A percentile compares a stretch with the other conserved stretches of the same genome.
Evolutionary conservation across 2,797 vertebrate genomes (phyloP).

Genomic region (Botia kubotai): DNA sequence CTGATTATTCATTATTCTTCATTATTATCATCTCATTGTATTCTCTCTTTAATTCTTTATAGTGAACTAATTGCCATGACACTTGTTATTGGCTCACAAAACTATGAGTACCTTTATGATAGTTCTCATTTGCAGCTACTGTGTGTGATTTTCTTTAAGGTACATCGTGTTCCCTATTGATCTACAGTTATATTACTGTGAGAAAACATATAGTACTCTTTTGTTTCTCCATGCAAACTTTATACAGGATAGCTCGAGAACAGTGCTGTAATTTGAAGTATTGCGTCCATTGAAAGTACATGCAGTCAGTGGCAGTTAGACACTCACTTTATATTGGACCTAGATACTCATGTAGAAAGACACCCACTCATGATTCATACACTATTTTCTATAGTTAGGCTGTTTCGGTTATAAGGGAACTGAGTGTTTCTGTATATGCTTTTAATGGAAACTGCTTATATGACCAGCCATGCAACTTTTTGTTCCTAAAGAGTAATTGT

Average conservation of each 20-base stretch:
- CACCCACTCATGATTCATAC: constrained; percentile 42
- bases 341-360: constrained; percentile 9
- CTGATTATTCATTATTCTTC: constrained; percentile 4
- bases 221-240: background rate
- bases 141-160: constrained; percentile 3
- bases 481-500: background rate
- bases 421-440: background rate
- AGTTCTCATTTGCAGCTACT: background rate
- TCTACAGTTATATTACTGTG: background rate
- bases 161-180: background rate
- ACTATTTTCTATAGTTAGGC: constrained; percentile 40
- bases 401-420: background rate
- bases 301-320: constrained; percentile 1
- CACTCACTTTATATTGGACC: background rate
- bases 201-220: background rate
- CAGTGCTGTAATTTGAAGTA: background rate
- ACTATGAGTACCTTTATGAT: background rate
- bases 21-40: constrained; percentile 15
- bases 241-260: background rate
- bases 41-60: constrained; percentile 13
- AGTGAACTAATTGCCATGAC: background rate
- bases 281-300: constrained; percentile 18
- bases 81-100: constrained; percentile 1
- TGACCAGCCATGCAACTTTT: background rate
- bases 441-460: background rate